Base-by-base conservation (phyloP, 2,113 vertebrate genomes). In the Polyodon spathula region DNA sequence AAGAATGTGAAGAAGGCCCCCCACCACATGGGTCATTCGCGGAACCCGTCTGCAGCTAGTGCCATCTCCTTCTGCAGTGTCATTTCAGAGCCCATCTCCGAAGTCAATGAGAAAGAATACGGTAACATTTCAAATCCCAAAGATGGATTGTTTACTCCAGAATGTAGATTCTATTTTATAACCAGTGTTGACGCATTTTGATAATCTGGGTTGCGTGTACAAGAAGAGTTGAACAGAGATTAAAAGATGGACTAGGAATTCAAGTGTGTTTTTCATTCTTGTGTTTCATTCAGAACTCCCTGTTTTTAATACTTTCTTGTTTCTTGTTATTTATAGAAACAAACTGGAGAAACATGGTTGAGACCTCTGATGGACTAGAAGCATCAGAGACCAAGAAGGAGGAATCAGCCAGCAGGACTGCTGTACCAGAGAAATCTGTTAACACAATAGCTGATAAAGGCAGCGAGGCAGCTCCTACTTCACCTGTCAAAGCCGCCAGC, bases 61-160 rank as follows among this genome's bases (percentile, higher is more conserved):
- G 95, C 95, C 2, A 94, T 97, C 70, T 99, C 96, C 0, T 99
- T 99, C 74, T 98, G 95, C 74, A 98, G 95, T n/a, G 93, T 97
- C 62, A 94, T 97, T 76, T 99, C 96, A 9, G 96, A 99, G 68
- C 95, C 96, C 5, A 98, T 99, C 72, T 99, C 96, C 0, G 96
- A 99, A 82, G 95, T 99, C 66, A 99, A 99, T 63, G 96, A 99
- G 66, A 98, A 93, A 62, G 96, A 99, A 46, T 95, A 98, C 5
- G 95, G 96, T 98, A 74, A 84, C 80, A 4, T 17, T 50, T 8
- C 17, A 9, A 4, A 46, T 48, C 39, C 40, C n/a, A 5, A 50
- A 50, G 7, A 12, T 16, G 39, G 40, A 7, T 4, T 17, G 8
- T 6, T 16, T 5, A 16, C 15, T 7, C 27, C 38, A 37, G 15